Evolutionary conservation across 2,888 invertebrate species (phyloP).

Genomic region (Scaptomyza caliginosa): DNA sequence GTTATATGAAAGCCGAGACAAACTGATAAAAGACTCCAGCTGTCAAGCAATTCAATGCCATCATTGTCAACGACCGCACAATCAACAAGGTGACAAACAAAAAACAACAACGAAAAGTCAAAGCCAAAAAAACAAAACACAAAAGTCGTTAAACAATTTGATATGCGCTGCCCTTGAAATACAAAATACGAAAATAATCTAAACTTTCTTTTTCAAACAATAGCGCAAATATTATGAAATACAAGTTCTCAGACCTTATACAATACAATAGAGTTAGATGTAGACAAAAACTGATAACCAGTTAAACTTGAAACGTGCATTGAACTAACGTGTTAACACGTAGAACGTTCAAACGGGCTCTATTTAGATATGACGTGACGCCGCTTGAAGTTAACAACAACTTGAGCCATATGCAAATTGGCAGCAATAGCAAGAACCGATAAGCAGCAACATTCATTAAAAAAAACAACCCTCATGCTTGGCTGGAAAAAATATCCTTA

Average conservation of each 20-base stretch:
- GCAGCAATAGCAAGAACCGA: conserved; percentile 16
- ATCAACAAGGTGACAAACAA: conserved; percentile 66
- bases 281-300: neutral
- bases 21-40: conserved; percentile 57
- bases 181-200: conserved; percentile 13
- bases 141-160: conserved; percentile 71
- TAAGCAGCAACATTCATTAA: conserved; percentile 31
- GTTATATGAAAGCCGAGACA: conserved; percentile 23
- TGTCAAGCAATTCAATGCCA: conserved; percentile 55
- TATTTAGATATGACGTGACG: conserved; percentile 33
- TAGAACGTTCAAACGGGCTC: conserved; percentile 48
- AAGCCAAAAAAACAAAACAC: conserved; percentile 25
- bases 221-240: neutral
- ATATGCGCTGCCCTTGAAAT: conserved; percentile 70
- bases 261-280: neutral
- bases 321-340: conserved; percentile 37
- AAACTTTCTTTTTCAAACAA: neutral
- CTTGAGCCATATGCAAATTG: conserved; percentile 66
- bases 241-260: neutral
- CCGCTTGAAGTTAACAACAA: conserved; percentile 35
- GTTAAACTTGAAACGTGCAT: conserved; percentile 14
- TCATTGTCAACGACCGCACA: conserved; percentile 48
- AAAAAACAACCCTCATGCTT: neutral
- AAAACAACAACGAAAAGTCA: conserved; percentile 29
- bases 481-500: neutral